Percentiles rank a stretch among this genome's conserved stretches.
Evolutionary conservation across 92 coral and sea anemone species (phyloP).

Genomic region (Siderastrea siderea): DNA sequence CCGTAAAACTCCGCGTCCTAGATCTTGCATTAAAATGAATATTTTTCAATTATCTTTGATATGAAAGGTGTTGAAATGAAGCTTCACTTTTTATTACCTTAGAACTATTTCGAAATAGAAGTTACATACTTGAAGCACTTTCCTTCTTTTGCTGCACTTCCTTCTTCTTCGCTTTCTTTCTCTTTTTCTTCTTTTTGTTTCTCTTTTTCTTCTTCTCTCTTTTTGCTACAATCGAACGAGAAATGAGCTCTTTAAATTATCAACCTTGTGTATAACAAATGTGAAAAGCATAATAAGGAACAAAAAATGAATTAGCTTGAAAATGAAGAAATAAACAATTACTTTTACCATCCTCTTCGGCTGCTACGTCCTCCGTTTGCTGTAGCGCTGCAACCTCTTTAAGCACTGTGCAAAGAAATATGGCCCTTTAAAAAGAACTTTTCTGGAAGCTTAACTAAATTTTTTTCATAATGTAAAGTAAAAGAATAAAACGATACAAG

Average conservation of each 20-base stretch:
- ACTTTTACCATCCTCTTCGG: background rate
- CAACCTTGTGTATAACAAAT: background rate
- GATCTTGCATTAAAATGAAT: no score
- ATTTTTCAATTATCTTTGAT: no score
- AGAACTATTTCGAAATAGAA: no score
- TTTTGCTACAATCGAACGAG: background rate
- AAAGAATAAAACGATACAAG: background rate
- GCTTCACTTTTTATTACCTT: no score
- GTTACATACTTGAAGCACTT: background rate
- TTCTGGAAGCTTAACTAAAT: background rate
- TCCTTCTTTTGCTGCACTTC: background rate
- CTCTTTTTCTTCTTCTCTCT: background rate
- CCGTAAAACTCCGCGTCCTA: no score
- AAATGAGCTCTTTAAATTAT: background rate
- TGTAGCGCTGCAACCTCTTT: background rate
- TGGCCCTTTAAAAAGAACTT: background rate
- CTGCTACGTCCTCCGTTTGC: background rate
- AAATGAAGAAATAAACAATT: background rate
- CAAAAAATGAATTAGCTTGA: no score
- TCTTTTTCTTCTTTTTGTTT: constrained; percentile 16
- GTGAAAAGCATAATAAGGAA: background rate
- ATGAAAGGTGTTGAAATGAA: no score
- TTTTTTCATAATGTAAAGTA: no score
- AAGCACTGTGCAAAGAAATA: background rate
- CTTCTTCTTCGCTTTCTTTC: constrained; percentile 26